A percentile compares a stretch with the other conserved stretches of the same genome.
These are phyloP conservation scores for Trochalopteron elliotii DNA, from an alignment of 2,113 vertebrate genomes.

Conservation along the genomic window DNA sequence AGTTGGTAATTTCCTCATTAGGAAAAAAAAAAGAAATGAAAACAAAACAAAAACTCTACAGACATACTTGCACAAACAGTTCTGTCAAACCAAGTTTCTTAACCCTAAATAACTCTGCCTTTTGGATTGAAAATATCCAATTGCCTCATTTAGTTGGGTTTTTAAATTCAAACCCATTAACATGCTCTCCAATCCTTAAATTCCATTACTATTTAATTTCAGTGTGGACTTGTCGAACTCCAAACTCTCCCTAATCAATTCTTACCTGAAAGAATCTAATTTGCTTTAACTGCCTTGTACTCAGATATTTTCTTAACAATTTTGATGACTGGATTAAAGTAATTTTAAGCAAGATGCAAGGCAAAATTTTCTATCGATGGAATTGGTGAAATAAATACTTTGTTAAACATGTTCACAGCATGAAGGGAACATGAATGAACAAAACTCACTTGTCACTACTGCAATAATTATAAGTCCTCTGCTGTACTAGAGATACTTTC, in stretches of 20 bases:
- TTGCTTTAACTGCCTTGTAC: neutral
- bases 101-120: neutral
- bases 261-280: neutral
- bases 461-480: neutral
- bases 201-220: neutral
- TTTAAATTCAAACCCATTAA: neutral
- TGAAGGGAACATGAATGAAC: neutral
- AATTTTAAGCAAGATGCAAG: neutral
- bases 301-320: neutral
- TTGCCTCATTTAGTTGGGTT: neutral
- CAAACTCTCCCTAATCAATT: neutral
- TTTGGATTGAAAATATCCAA: neutral
- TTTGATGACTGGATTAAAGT: neutral
- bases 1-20: neutral
- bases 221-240: neutral
- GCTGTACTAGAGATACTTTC: neutral
- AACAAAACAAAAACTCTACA: neutral
- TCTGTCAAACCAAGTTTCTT: neutral
- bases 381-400: neutral
- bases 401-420: neutral
- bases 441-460: neutral
- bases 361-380: neutral
- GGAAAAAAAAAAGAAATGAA: neutral
- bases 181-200: neutral
- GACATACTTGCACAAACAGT: neutral